phyloP scores from a whole-genome alignment of 2,113 vertebrate species.

The Sterrhoptilus dennistouni region DNA sequence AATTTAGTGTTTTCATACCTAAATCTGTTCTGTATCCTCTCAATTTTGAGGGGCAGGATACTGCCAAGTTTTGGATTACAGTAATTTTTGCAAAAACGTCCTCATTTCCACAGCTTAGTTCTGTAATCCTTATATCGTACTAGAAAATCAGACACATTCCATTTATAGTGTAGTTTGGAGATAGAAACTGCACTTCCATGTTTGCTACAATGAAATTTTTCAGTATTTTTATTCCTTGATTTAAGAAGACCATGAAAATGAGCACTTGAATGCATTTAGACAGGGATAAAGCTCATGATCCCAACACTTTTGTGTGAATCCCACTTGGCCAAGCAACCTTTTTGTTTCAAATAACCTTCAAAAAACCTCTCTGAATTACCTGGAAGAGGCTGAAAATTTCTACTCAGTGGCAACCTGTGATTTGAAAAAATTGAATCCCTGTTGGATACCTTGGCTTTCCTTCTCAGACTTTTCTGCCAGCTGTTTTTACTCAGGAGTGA shows the following conservation, averaged over 20 bases:
- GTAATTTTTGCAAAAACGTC: not conserved
- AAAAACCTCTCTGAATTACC: not conserved
- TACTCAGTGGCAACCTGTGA: not conserved
- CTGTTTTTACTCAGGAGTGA: not conserved
- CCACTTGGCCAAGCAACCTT: rapidly evolving
- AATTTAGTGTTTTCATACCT: not conserved
- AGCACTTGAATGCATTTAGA: too few species aligned
- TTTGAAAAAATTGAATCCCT: not conserved
- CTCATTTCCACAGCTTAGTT: not conserved
- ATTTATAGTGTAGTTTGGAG: not conserved
- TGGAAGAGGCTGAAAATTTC: not conserved
- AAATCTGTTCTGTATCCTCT: not conserved
- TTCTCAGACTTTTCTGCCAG: not conserved
- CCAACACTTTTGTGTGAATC: not conserved
- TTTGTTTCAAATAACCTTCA: not conserved
- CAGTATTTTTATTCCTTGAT: not conserved
- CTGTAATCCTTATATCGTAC: rapidly evolving
- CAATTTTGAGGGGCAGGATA: not conserved
- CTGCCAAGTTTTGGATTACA: not conserved
- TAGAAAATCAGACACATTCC: not conserved
- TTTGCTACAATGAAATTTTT: not conserved
- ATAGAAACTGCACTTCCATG: not conserved
- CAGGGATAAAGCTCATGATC: rapidly evolving
- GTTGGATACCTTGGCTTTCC: not conserved
- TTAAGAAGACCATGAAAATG: not conserved